These are phyloP conservation scores for Notothenia coriiceps DNA, from an alignment of 2,113 vertebrate species.

Conservation along the genomic window DNA sequence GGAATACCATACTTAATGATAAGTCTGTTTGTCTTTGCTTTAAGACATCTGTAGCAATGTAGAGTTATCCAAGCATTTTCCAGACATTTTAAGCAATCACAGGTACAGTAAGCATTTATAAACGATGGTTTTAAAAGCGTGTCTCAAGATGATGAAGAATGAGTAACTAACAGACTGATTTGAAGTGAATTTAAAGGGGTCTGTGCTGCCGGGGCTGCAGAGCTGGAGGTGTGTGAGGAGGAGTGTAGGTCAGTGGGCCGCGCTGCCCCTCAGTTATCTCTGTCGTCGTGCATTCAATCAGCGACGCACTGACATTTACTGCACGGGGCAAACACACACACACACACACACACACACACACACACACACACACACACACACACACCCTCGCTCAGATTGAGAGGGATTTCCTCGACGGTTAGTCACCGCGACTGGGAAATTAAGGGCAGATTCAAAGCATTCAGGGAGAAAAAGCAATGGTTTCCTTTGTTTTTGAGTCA, in stretches of 20 bases:
- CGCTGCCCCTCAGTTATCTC: slow-evolving; percentile 65
- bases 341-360: slow-evolving; percentile 27
- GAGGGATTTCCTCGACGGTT: slow-evolving; percentile 55
- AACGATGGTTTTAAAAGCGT: not conserved
- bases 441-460: slow-evolving; percentile 45
- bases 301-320: slow-evolving; percentile 75
- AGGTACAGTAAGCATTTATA: not conserved
- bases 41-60: too few species aligned
- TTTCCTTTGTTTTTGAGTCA: slow-evolving; percentile 4
- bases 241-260: slow-evolving; percentile 68
- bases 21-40: too few species aligned
- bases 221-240: slow-evolving; percentile 49
- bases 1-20: too few species aligned
- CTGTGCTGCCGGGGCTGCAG: slow-evolving; percentile 36
- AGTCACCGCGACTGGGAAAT: slow-evolving; percentile 55
- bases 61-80: not conserved
- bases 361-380: slow-evolving; percentile 12
- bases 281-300: slow-evolving; percentile 75
- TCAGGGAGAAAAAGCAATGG: slow-evolving; percentile 19
- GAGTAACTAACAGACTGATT: slow-evolving; percentile 2
- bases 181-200: slow-evolving; percentile 8
- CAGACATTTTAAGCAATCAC: slow-evolving; percentile 6
- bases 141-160: slow-evolving; percentile 15
- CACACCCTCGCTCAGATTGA: slow-evolving; percentile 14
- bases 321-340: slow-evolving; percentile 11